Percentiles rank a stretch among this genome's conserved stretches.
Conservation (phyloP, 1,140 invertebrate genomes). For the Bombus impatiens region DNA sequence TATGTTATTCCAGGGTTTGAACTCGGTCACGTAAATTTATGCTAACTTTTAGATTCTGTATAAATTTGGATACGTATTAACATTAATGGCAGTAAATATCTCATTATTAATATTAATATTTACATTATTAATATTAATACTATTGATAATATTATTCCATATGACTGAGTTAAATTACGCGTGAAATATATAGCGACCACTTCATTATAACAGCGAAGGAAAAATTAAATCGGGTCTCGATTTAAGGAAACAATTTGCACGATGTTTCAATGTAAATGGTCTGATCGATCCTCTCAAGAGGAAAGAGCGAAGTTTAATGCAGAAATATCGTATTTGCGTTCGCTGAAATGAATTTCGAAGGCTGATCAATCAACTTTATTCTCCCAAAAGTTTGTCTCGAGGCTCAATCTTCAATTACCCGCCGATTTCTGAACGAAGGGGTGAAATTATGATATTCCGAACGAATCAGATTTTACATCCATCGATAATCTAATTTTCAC, state of each 20-base stretch:
- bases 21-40: not conserved
- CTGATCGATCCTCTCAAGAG: not conserved
- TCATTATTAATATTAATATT: not conserved
- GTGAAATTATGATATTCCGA: constrained; percentile 45
- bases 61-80: not conserved
- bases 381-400: constrained; percentile 6
- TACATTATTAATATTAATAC: not conserved
- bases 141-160: not conserved
- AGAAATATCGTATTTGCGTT: constrained; percentile 3
- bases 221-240: not conserved
- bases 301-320: constrained; percentile 3
- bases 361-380: constrained; percentile 15
- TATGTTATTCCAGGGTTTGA: not conserved
- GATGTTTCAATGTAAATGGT: constrained; percentile 10
- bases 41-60: not conserved
- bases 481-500: not conserved
- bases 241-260: not conserved
- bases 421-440: constrained; percentile 26
- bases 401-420: constrained; percentile 72
- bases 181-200: not conserved
- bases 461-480: not conserved
- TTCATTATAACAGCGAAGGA: not conserved
- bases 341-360: constrained; percentile 12
- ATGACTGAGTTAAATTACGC: not conserved
- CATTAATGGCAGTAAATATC: not conserved